A percentile compares a stretch with the other conserved stretches of the same genome.
Conservation (phyloP, 2,113 vertebrate species). For the Danio rerio region GRCz12tu NC_133199.1:34931501-34932000, state of each 20-base stretch:
- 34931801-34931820: conserved; percentile 60
- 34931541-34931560: conserved; percentile 15
- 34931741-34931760: conserved; percentile 69
- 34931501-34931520: not conserved
- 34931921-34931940: conserved; percentile 31
- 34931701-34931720: conserved; percentile 64
- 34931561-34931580: conserved; percentile 23
- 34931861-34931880: not conserved
- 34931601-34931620: conserved; percentile 61
- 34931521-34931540: not conserved
- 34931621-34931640: conserved; percentile 73
- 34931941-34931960: not conserved
- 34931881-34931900: conserved; percentile 32
- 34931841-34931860: conserved; percentile 37
- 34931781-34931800: conserved; percentile 67
- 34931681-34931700: conserved; percentile 69
- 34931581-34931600: conserved; percentile 51
- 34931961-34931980: conserved; percentile 41
- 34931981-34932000: conserved; percentile 42
- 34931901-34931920: conserved; percentile 13
- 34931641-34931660: conserved; percentile 70
- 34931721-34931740: conserved; percentile 64
- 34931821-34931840: conserved; percentile 18
- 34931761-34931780: conserved; percentile 66
- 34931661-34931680: conserved; percentile 62